Conservation (phyloP, 2,797 vertebrate species). For the Eremophila alpestris region DNA sequence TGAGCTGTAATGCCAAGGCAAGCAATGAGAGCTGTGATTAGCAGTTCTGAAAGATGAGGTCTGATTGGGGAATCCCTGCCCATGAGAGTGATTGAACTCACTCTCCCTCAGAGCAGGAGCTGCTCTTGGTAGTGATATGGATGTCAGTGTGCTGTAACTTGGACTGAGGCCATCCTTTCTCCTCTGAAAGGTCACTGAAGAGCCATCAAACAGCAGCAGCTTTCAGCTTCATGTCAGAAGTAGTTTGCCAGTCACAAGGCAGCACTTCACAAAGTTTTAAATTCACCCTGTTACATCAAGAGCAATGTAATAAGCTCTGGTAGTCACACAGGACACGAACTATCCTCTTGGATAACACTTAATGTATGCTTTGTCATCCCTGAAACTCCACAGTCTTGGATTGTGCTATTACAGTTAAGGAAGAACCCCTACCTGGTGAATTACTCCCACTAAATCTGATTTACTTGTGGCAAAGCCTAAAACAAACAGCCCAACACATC, state of each 20-base stretch:
- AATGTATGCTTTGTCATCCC: constrained; percentile 57
- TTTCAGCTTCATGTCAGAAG: neutral
- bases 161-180: constrained; percentile 13
- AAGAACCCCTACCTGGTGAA: constrained; percentile 47
- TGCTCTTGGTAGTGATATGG: neutral
- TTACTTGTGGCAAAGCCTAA: constrained; percentile 47
- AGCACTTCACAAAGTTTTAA: constrained; percentile 53
- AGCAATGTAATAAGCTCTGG: constrained; percentile 31
- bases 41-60: neutral
- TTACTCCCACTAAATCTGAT: constrained; percentile 55
- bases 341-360: constrained; percentile 23
- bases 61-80: neutral
- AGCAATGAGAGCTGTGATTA: neutral
- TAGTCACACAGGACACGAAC: constrained; percentile 10
- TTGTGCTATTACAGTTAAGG: constrained; percentile 21
- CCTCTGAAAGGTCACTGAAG: constrained; percentile 29
- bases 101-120: neutral
- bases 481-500: constrained; percentile 46
- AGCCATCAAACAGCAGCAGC: constrained; percentile 30
- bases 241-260: constrained; percentile 32
- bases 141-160: neutral
- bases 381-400: neutral
- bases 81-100: neutral
- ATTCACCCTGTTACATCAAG: constrained; percentile 25
- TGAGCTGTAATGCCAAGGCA: neutral